These are phyloP conservation scores for Crocallis elinguaria DNA, from an alignment of 2,888 invertebrate species.

Conservation along the genomic window DNA sequence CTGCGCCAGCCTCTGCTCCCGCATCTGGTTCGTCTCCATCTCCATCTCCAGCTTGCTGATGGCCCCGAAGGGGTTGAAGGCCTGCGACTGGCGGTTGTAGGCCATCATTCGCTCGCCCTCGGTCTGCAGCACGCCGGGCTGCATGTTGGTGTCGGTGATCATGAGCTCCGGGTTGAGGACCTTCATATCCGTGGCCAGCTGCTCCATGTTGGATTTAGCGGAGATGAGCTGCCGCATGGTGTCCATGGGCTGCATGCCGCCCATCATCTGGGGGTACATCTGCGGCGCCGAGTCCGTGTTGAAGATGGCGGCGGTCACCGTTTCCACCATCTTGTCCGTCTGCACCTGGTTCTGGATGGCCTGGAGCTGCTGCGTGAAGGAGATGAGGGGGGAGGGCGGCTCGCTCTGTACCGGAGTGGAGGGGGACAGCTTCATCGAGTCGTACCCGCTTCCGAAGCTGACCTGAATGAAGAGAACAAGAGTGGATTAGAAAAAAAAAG, in stretches of 20 bases:
- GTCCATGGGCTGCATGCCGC: conserved; percentile 55
- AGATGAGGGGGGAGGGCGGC: conserved; percentile 67
- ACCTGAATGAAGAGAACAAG: conserved; percentile 46
- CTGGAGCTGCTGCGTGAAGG: conserved; percentile 77
- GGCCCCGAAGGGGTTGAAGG: conserved; percentile 69
- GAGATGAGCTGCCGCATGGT: conserved; percentile 68
- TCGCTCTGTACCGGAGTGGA: conserved; percentile 65
- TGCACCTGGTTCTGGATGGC: conserved; percentile 79
- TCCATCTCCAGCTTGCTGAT: conserved; percentile 72
- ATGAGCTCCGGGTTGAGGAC: conserved; percentile 62
- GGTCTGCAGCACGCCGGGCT: conserved; percentile 47
- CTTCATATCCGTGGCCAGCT: conserved; percentile 65
- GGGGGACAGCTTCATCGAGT: conserved; percentile 84
- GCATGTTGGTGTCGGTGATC: conserved; percentile 56
- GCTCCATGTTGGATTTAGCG: conserved; percentile 53
- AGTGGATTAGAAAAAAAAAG: background rate
- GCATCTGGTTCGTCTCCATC: conserved; percentile 62
- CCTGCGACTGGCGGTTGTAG: conserved; percentile 53
- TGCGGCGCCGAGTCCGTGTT: conserved; percentile 70
- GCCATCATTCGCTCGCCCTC: conserved; percentile 61
- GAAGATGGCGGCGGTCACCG: conserved; percentile 80
- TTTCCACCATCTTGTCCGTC: conserved; percentile 82
- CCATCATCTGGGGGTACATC: conserved; percentile 63
- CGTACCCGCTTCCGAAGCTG: conserved; percentile 69
- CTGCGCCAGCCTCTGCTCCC: conserved; percentile 65